These are phyloP conservation scores for Lineus longissimus DNA, from an alignment of 1,140 invertebrate genomes.

Conservation along the genomic window DNA sequence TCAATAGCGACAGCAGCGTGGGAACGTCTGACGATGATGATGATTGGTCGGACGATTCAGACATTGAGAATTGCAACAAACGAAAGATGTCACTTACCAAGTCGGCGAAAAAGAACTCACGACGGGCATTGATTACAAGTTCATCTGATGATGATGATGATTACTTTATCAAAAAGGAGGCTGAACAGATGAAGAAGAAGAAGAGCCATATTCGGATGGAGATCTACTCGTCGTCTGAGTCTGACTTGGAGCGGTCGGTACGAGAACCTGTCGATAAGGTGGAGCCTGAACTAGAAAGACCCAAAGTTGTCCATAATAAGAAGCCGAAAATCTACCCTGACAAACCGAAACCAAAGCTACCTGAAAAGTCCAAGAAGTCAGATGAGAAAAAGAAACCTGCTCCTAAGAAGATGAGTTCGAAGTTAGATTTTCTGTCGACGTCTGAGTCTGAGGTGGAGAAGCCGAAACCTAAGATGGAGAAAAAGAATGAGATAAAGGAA, in stretches of 20 bases:
- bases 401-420: slow-evolving; percentile 19
- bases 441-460: slow-evolving; percentile 10
- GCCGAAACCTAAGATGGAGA: background rate
- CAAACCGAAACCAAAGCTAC: background rate
- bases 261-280: background rate
- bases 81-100: slow-evolving; percentile 1
- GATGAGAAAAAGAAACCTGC: slow-evolving; percentile 19
- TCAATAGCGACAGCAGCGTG: slow-evolving; percentile 3
- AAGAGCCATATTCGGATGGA: background rate
- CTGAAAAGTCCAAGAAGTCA: slow-evolving; percentile 14
- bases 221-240: background rate
- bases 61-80: slow-evolving; percentile 4
- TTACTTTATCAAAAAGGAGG: background rate
- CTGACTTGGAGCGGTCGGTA: background rate
- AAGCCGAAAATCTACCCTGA: background rate
- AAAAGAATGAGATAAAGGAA: slow-evolving; percentile 10
- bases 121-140: slow-evolving; percentile 1
- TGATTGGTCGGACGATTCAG: background rate
- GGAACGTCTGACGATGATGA: slow-evolving; percentile 7
- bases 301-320: background rate
- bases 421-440: slow-evolving; percentile 16
- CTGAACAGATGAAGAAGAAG: background rate
- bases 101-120: slow-evolving; percentile 5
- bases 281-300: background rate
- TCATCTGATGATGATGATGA: slow-evolving; percentile 5